Evolutionary conservation across 2,113 vertebrate genomes (phyloP), one percentile per base, ranked within the genome.

Genomic region (Phoenicopterus ruber): DNA sequence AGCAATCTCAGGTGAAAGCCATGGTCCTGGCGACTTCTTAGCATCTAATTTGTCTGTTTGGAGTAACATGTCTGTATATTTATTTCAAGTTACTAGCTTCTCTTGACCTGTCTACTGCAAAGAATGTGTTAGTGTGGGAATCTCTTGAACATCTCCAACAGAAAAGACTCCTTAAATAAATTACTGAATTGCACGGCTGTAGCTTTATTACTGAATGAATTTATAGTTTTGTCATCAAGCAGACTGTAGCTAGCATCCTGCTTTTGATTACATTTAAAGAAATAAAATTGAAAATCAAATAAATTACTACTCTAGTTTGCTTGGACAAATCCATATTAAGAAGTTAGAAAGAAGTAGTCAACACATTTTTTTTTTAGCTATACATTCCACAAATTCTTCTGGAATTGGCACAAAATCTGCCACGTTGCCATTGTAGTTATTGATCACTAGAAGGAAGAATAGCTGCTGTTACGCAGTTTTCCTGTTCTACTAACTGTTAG

Each of bases 201-300:
- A 50, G 38, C 17, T 87, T 71, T 93, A 28, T 90, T 93, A 10
- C 42, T 49, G 29, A 71, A 62, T 70, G 18, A 74, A 89, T 54
- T 76, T 5, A 11, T 28, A 32, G 36, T 92, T 92, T 76, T 15
- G 9, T 82, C 70, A 58, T 85, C 46, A 66, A 36, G 31, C 31
- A 40, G 26, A 65, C 31, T 76, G 31, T 82, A 78, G 46, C 40
- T n/a, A 80, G n/a, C 26, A 72, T 72, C 40, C 28, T 66, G 31
- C 1, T 8, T 83, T 80, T 93, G 17, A 36, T 74, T 76, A 49
- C 47, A 28, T 76, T 63, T 86, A 65, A 82, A 88, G 40, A 82
- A 76, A 59, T 66, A 67, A 66, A 94, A 71, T 88, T 72, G 59
- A 95, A 94, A 82, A 55, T n/a, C 36, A 46, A 55, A 28, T 66